Evolutionary conservation across 2,113 vertebrate species (phyloP), one percentile per base, ranked within the genome.

Genomic region (Lucifuga dentata): DNA sequence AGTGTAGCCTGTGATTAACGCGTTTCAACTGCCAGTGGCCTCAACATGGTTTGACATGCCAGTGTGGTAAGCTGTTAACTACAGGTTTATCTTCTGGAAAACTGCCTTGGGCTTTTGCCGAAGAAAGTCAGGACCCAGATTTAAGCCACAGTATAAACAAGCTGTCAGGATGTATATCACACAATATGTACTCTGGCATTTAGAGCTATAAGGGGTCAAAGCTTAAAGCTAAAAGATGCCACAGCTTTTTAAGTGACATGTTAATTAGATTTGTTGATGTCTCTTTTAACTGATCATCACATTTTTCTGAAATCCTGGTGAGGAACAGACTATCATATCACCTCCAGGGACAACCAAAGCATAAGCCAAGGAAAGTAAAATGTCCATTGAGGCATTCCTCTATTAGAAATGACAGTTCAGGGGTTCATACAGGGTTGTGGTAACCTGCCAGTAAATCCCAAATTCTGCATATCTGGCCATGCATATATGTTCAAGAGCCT

Each of bases 21-120:
- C 26, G 3, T 5, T 7, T 29, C 26, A 3, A 29, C 26, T 29
- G 3, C 7, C 3, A 29, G 7, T 7, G 26, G 51, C 80, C 45
- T 45, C 53, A 41, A 53, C 68, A 71, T 63, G 68, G 26, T 5
- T 63, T 12, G 51, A 48, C 26, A 46, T 68, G 71, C n/a, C n/a
- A n/a, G n/a, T n/a, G n/a, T n/a, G n/a, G n/a, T n/a, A 53, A 70
- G 66, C 65, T 67, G 50, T 67, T 85, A 84, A 81, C 85, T 80
- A 62, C 69, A 68, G 51, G 67, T 77, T 78, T 65, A 39, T 60
- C 33, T 33, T 19, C 13, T 23, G 19, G 15, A 7, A 19, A 29
- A 24, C 39, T 53, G 87, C 87, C 74, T 66, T n/a, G 6, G 83
- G 87, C 72, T 67, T 11, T 23, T 65, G 67, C 55, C 48, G 61